Conservation (phyloP, 2,113 vertebrate species). For the Scopus umbretta region DNA sequence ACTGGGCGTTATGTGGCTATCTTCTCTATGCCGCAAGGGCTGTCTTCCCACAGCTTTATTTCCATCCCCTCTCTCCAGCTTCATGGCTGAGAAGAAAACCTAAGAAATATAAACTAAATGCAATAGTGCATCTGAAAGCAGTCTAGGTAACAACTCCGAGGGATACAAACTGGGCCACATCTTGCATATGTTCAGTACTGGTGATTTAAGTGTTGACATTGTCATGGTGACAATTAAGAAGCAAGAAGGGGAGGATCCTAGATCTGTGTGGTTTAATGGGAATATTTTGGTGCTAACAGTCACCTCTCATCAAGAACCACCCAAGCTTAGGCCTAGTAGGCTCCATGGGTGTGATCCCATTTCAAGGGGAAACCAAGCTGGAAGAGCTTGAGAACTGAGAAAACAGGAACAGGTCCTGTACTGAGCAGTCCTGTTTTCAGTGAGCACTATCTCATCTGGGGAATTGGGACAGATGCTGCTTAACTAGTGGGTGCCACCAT, state of each 20-base stretch:
- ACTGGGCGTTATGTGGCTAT: neutral
- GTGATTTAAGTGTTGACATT: conserved; percentile 47
- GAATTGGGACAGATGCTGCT: neutral
- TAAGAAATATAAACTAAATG: neutral
- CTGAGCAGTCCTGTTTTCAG: neutral
- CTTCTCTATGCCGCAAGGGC: neutral
- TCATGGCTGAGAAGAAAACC: neutral
- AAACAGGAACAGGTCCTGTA: neutral
- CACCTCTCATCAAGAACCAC: neutral
- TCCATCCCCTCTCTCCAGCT: neutral
- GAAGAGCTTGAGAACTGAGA: neutral
- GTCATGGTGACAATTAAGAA: conserved; percentile 57
- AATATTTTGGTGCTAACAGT: neutral
- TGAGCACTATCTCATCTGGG: neutral
- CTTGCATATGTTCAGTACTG: neutral
- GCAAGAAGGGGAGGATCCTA: conserved; percentile 3
- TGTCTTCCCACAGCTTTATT: neutral
- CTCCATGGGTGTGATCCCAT: neutral
- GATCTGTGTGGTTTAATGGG: neutral
- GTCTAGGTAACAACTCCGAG: neutral
- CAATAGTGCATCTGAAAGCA: neutral
- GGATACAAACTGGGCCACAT: neutral
- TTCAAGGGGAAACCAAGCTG: neutral
- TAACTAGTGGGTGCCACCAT: neutral
- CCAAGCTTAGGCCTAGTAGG: neutral